Base-by-base conservation (phyloP, 2,113 vertebrate species). In the Procapra przewalskii region DNA sequence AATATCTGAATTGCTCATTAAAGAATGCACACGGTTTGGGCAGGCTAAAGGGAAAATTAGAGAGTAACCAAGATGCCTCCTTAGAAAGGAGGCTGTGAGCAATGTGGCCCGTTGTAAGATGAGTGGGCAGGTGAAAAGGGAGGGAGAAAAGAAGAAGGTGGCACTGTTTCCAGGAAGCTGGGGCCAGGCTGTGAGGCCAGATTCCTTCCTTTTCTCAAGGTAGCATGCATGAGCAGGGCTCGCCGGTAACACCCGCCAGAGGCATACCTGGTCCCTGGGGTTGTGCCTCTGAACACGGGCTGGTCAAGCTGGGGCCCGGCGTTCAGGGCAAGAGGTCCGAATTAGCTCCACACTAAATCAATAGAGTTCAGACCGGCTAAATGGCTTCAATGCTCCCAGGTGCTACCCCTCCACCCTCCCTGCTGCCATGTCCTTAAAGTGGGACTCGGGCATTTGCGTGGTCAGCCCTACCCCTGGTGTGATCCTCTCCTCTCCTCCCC, bases 361-460 rank as follows among this genome's bases (percentile, higher is more conserved):
- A 21, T 7, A 8, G 29, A 7, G 19, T 62, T 95, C 50, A 94
- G 23, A 92, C 85, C 23, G 91, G 93, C 13, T 95, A 82, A 64
- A 43, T 27, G 60, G 64, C 81, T 93, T 75, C 62, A 79, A 54
- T 77, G 79, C 83, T 86, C 77, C 48, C 33, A 29, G 54, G n/a
- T 2, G 1, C 80, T 50, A 40, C 45, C 62, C 40, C 6, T 48
- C 43, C 50, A 25, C 87, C 21, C 12, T 36, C 52, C 3, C 23
- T 50, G 23, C 67, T 9, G 27, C 36, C 31, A 0, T 17, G 87
- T 96, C 98, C 98, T 98, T 59, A 67, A 94, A 54, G 94, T 98
- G 94, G 93, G 95, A 48, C 62, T 36, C 0, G 0, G 86, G 81
- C 89, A 7, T 33, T 17, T 43, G 4, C 0, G 0, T 17, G 23